Base-by-base conservation (phyloP, 1,140 invertebrate species). In the Dreissena polymorpha region DNA sequence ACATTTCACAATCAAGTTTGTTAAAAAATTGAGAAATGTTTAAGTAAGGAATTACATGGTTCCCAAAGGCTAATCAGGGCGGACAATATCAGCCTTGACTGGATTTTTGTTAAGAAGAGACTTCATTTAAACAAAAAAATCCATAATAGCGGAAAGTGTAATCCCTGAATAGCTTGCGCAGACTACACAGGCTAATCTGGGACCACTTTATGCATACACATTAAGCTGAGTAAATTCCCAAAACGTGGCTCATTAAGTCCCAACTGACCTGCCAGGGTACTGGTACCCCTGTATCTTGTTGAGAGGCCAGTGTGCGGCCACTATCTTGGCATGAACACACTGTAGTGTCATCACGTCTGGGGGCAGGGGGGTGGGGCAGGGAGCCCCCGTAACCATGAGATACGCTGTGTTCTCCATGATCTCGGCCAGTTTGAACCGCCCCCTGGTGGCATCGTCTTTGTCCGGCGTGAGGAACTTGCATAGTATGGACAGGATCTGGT, bases 181-280 rank as follows among this genome's bases (percentile, higher is more conserved):
- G n/a, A n/a, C n/a, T n/a, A 8, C 39, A 39, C 39, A 39, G 39
- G 39, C 3, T 39, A 39, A 39, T 39, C 39, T 39, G 39, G 2
- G 39, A 39, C 39, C 39, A 39, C 39, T 39, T 39, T 2, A 39
- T 8, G 8, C 39, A 39, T 8, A 39, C 8, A 8, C 39, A 39
- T 39, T 39, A 39, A 39, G 39, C 39, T 8, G 3, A 39, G 39
- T 39, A 5, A n/a, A n/a, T 39, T 39, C 39, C 39, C 39, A 39
- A 5, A 39, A 39, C 8, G 39, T 5, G 39, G 39, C 39, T 39
- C 39, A 39, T 39, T 39, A 39, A 39, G 39, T 8, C 39, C 39
- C 39, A 39, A 89, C 90, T 90, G 86, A 91, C 90, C 87, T 85
- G n/a, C 86, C 88, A 55, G 83, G 39, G 68, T 90, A 91, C 16